Evolutionary conservation across 2,888 invertebrate genomes (phyloP).

Genomic region (Melipona bicolor): DNA sequence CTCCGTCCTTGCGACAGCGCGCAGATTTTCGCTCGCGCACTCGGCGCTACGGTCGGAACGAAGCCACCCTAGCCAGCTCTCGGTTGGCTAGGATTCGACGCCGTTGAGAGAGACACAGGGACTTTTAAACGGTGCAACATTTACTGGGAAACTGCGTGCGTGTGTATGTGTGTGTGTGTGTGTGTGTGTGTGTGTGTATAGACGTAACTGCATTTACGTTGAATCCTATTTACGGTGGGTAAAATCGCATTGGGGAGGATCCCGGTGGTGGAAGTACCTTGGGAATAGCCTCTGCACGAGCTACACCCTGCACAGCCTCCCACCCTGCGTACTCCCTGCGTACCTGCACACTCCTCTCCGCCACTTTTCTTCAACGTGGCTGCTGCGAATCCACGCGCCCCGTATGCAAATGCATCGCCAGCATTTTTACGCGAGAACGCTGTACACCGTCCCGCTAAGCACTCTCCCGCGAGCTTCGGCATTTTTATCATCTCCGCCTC

Average conservation of each 20-base stretch:
- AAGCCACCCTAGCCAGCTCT: no score
- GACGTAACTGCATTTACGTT: constrained; percentile 71
- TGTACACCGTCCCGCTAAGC: constrained; percentile 37
- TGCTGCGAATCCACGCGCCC: constrained; percentile 24
- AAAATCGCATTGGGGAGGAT: constrained; percentile 68
- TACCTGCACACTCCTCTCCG: not conserved
- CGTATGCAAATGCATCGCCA: constrained; percentile 62
- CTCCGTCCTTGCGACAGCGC: not conserved
- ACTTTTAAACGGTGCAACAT: constrained; percentile 66
- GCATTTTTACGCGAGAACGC: constrained; percentile 66
- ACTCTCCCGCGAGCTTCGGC: constrained; percentile 33
- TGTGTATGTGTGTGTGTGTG: not conserved
- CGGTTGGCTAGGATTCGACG: not conserved
- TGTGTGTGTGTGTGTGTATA: constrained; percentile 20
- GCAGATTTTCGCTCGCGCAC: constrained; percentile 12
- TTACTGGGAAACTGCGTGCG: constrained; percentile 27
- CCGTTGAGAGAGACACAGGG: not conserved
- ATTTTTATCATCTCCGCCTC: constrained; percentile 40
- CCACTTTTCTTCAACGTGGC: constrained; percentile 27
- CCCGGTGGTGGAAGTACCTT: constrained; percentile 67
- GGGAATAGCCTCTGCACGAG: constrained; percentile 68
- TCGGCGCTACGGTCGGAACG: not conserved
- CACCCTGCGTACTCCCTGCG: not conserved
- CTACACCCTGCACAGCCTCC: constrained; percentile 50
- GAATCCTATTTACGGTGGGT: constrained; percentile 73